Conservation (phyloP, 2,797 vertebrate species). For the Pseudochirops corinnae region DNA sequence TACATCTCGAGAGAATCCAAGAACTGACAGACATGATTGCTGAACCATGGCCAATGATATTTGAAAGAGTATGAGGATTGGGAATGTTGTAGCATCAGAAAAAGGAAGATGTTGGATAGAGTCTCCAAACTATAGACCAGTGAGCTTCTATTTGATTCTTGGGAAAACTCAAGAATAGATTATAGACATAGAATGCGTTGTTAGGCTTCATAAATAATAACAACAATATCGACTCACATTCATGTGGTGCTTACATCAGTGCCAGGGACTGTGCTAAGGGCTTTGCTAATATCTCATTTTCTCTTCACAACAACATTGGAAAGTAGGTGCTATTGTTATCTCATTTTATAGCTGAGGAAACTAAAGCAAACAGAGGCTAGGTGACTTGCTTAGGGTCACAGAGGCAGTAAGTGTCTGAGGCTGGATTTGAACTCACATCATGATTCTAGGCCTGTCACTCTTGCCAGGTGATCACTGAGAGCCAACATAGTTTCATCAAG, state of each 20-base stretch:
- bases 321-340: background rate
- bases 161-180: background rate
- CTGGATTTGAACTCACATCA: background rate
- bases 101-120: background rate
- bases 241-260: background rate
- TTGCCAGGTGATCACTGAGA: background rate
- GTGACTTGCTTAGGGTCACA: background rate
- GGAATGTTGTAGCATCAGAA: background rate
- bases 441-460: background rate
- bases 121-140: background rate
- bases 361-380: background rate
- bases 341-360: background rate
- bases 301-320: background rate
- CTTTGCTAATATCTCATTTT: background rate
- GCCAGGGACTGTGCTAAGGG: background rate
- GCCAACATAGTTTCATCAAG: background rate
- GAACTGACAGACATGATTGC: background rate
- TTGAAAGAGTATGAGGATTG: background rate
- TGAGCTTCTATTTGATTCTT: background rate
- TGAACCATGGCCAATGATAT: background rate
- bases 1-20: background rate
- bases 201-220: background rate
- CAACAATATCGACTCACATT: background rate
- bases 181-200: background rate
- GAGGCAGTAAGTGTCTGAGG: background rate